phyloP scores from a whole-genome alignment of 2,797 vertebrate genomes.

The Lophotriccus pileatus region DNA sequence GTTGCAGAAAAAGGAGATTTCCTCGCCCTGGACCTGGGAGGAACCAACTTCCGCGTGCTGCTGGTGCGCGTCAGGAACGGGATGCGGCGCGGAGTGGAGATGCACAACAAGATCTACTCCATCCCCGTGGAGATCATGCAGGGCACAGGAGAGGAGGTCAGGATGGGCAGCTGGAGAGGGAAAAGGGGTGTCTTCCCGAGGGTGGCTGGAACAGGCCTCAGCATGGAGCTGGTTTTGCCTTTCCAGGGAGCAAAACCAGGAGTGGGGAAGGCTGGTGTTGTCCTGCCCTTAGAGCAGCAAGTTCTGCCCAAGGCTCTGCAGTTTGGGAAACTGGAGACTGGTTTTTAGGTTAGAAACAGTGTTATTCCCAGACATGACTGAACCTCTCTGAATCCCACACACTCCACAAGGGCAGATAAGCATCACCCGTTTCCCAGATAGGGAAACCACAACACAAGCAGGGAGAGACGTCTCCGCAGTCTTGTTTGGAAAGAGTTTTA shows the following conservation, averaged over 20 bases:
- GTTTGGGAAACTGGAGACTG: neutral
- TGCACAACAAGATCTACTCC: conserved; percentile 96
- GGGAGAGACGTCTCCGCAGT: fast-evolving
- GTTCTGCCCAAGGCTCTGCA: neutral
- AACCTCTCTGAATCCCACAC: neutral
- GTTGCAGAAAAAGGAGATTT: conserved; percentile 90
- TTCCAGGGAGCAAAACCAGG: neutral
- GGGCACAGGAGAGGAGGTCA: conserved; percentile 93
- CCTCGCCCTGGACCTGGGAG: conserved; percentile 92
- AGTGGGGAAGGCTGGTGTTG: neutral
- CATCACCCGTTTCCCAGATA: neutral
- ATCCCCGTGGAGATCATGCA: conserved; percentile 91
- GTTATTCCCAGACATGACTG: neutral
- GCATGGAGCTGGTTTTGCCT: neutral
- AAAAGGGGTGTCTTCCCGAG: neutral
- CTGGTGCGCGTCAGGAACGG: conserved; percentile 86
- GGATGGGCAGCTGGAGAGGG: neutral
- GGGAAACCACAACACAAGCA: neutral
- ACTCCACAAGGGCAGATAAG: neutral
- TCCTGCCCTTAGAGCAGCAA: neutral
- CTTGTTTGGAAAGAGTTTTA: neutral
- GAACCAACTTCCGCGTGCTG: conserved; percentile 93
- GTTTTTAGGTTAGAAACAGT: neutral
- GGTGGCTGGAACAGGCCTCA: neutral
- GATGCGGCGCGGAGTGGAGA: conserved; percentile 84